Percentiles rank a stretch among this genome's conserved stretches.
phyloP scores from a whole-genome alignment of 2,113 vertebrate species.

The Mesocricetus auratus region DNA sequence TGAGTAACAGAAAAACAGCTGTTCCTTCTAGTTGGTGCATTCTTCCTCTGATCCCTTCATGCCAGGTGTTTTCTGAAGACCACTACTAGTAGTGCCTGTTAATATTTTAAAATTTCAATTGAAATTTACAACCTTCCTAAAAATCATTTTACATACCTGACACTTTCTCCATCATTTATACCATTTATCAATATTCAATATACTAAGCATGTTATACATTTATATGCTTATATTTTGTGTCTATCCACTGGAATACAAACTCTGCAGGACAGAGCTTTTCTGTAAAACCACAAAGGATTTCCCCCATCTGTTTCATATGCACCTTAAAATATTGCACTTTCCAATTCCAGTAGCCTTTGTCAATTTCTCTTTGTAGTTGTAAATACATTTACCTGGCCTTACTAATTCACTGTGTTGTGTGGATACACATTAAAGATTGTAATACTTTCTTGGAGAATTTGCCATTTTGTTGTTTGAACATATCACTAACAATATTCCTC shows the following conservation, averaged over 20 bases:
- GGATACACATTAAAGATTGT: not conserved
- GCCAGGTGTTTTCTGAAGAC: not conserved
- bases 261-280: accelerated
- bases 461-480: not conserved
- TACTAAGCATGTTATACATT: not conserved
- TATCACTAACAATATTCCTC: not conserved
- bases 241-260: not conserved
- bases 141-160: too few species aligned
- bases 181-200: not conserved
- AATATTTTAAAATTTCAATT: not conserved
- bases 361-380: not conserved
- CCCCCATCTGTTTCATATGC: not conserved
- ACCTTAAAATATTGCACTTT: not conserved
- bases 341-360: not conserved
- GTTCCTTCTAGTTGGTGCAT: not conserved
- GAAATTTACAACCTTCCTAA: not conserved
- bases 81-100: not conserved
- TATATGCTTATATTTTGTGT: not conserved
- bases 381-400: not conserved
- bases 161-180: not conserved
- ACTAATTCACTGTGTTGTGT: not conserved
- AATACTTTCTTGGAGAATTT: not conserved
- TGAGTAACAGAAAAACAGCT: not conserved
- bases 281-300: not conserved
- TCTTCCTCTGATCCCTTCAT: not conserved